Conservation (phyloP, 2,113 vertebrate genomes). For the Tringa solitaria region DNA sequence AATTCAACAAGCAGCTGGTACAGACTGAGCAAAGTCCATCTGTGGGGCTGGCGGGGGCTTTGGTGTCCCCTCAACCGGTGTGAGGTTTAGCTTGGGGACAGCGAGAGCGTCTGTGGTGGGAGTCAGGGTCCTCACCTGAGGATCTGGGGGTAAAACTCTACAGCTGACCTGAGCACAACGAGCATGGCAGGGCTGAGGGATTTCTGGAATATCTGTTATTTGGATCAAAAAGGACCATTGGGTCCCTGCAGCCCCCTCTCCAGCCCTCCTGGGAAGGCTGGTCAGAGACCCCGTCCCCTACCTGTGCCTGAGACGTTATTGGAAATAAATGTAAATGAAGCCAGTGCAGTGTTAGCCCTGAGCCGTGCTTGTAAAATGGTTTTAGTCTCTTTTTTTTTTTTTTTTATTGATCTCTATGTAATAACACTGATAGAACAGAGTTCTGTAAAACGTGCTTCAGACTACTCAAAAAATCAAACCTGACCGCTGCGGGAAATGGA, state of each 20-base stretch:
- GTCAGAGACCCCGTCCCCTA: fast-evolving
- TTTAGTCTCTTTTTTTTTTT: neutral
- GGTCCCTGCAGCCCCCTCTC: neutral
- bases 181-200: neutral
- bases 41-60: neutral
- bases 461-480: neutral
- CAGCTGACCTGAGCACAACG: neutral
- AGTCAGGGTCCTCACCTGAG: too few species aligned
- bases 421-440: neutral
- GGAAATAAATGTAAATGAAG: neutral
- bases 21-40: neutral
- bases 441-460: neutral
- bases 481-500: neutral
- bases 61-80: neutral
- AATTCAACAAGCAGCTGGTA: neutral
- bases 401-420: too few species aligned
- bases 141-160: too few species aligned
- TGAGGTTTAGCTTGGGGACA: neutral
- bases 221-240: neutral
- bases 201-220: too few species aligned
- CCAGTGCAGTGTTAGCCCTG: neutral
- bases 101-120: neutral
- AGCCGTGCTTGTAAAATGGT: neutral
- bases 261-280: too few species aligned
- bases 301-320: neutral